Conservation (phyloP, 2,113 vertebrate genomes). For the Calidris pugnax region DNA sequence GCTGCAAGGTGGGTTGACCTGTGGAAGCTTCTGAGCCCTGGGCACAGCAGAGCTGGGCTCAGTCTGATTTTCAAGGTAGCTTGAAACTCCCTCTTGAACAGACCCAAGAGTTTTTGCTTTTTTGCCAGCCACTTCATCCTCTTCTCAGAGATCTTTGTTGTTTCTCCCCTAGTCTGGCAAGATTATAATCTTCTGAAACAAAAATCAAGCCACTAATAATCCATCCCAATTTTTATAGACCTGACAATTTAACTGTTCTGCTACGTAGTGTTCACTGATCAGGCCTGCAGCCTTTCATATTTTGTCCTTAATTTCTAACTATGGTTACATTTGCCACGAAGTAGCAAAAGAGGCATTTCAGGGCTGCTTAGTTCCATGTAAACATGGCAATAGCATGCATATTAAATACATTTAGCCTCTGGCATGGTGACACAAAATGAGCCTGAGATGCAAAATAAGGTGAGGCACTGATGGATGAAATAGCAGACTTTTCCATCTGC, state of each 20-base stretch:
- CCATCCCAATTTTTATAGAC: background rate
- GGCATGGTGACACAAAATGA: background rate
- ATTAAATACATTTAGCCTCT: background rate
- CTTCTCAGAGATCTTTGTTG: background rate
- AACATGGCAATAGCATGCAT: background rate
- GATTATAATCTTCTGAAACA: background rate
- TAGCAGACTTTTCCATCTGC: background rate
- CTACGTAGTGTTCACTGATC: background rate
- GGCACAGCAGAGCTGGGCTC: background rate
- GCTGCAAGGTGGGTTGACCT: background rate
- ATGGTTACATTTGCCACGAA: background rate
- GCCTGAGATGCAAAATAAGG: conserved; percentile 1
- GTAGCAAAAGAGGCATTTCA: background rate
- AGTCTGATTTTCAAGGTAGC: background rate
- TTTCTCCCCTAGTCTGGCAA: background rate
- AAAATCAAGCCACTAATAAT: background rate
- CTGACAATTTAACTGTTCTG: background rate
- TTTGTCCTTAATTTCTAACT: background rate
- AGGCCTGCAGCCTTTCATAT: background rate
- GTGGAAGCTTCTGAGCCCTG: background rate
- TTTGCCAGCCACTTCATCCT: background rate
- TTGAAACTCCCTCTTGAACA: background rate
- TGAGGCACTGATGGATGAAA: background rate
- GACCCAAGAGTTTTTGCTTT: background rate
- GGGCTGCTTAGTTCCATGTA: background rate